These are phyloP conservation scores for Pangasius larnaudii DNA, from an alignment of 2,797 vertebrate genomes.

Conservation along the genomic window DNA sequence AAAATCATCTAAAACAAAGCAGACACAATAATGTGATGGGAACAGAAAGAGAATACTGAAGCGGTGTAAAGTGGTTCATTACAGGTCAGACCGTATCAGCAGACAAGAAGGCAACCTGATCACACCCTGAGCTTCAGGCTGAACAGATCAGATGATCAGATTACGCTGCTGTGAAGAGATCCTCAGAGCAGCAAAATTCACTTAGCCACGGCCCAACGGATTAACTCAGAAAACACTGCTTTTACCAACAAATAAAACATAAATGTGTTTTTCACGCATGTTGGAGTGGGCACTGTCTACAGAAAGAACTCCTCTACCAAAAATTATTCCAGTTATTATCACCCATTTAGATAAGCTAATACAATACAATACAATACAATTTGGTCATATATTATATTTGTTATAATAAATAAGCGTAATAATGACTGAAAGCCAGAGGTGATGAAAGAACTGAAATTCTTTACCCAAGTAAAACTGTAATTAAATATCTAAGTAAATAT, in stretches of 20 bases:
- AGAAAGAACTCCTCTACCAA: background rate
- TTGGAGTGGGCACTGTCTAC: no score
- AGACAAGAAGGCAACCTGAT: conserved; percentile 35
- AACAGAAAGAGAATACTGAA: background rate
- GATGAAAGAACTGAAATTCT: background rate
- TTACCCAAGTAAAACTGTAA: background rate
- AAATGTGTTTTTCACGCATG: background rate
- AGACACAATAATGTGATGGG: conserved; percentile 1
- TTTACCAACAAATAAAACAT: conserved; percentile 11
- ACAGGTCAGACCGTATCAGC: conserved; percentile 35
- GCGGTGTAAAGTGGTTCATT: conserved; percentile 20
- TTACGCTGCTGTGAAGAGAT: conserved; percentile 64
- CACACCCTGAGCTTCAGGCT: conserved; percentile 45
- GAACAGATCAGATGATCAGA: conserved; percentile 62
- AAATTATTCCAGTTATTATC: background rate
- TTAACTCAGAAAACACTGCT: conserved; percentile 5
- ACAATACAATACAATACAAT: background rate
- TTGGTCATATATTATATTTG: background rate
- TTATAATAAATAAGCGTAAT: background rate
- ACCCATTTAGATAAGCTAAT: background rate
- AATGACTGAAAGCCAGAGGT: background rate
- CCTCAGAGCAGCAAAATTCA: conserved; percentile 68
- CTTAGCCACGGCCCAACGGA: conserved; percentile 58
- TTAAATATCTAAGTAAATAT: background rate
- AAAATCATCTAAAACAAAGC: background rate